Conservation (phyloP, 1,140 invertebrate species). For the Listronotus bonariensis region DNA sequence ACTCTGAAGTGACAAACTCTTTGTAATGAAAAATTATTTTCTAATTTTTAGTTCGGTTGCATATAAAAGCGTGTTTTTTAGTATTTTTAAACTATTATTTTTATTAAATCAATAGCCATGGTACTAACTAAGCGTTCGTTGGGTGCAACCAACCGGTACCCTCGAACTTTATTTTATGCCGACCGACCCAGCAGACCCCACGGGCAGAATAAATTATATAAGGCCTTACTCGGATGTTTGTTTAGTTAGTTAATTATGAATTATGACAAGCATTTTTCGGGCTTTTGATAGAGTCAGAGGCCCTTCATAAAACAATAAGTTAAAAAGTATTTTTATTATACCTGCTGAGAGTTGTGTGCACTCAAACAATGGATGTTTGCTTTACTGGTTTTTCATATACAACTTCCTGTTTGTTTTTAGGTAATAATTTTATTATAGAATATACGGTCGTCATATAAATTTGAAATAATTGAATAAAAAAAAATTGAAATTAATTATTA, state of each 20-base stretch:
- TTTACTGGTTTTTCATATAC: background rate
- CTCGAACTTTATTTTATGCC: constrained; percentile 4
- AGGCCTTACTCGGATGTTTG: constrained; percentile 15
- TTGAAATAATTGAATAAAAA: no score
- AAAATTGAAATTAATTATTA: no score
- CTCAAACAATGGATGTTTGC: constrained; percentile 22
- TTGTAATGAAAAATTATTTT: no score
- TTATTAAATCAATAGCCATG: no score
- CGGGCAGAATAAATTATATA: constrained; percentile 28
- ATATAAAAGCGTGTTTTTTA: no score
- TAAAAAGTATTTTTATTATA: constrained; percentile 25
- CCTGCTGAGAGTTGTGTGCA: constrained; percentile 5
- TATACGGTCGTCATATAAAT: background rate
- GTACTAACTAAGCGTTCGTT: background rate
- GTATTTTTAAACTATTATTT: no score
- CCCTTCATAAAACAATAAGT: constrained; percentile 29
- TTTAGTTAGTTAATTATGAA: constrained; percentile 32
- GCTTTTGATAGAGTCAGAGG: constrained; percentile 13
- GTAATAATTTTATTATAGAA: background rate
- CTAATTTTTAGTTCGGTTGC: no score
- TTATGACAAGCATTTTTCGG: constrained; percentile 29
- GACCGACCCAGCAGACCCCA: constrained; percentile 17
- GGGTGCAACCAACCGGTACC: constrained; percentile 1
- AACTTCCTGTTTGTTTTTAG: constrained; percentile 27
- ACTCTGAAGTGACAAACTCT: no score